Percentiles rank a stretch among this genome's conserved stretches.
These are phyloP conservation scores for Chanos chanos DNA, from an alignment of 2,797 vertebrate genomes.

Conservation along the genomic window DNA sequence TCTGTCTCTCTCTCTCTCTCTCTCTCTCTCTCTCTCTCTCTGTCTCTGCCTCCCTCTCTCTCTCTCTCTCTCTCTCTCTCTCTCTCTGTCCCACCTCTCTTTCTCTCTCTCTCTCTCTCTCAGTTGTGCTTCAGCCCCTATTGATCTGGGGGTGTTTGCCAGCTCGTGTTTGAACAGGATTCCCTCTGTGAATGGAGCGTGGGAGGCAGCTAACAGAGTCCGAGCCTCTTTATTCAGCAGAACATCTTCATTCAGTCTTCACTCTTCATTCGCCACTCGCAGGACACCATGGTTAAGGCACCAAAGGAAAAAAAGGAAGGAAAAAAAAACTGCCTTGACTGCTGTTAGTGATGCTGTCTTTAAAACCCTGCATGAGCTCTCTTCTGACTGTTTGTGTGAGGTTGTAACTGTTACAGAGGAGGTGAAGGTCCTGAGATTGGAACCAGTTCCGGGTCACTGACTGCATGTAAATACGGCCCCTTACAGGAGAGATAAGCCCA, in stretches of 20 bases:
- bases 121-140: constrained; percentile 1
- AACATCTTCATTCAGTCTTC: constrained; percentile 88
- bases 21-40: neutral
- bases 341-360: constrained; percentile 62
- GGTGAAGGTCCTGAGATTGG: constrained; percentile 64
- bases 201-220: constrained; percentile 41
- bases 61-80: neutral
- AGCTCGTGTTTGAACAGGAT: constrained; percentile 33
- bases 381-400: neutral
- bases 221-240: constrained; percentile 59
- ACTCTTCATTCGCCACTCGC: constrained; percentile 76
- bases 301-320: constrained; percentile 95
- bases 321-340: constrained; percentile 80
- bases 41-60: neutral
- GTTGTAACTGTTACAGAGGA: constrained; percentile 17
- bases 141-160: constrained; percentile 38
- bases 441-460: constrained; percentile 69
- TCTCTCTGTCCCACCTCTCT: neutral
- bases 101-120: neutral
- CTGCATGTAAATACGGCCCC: constrained; percentile 64
- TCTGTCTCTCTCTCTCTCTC: neutral
- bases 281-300: constrained; percentile 88
- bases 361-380: constrained; percentile 10
- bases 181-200: constrained; percentile 19
- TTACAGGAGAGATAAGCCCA: constrained; percentile 55